A percentile compares a stretch with the other conserved stretches of the same genome.
These are phyloP conservation scores for Chauna torquata DNA, from an alignment of 2,113 vertebrate species.

Conservation along the genomic window DNA sequence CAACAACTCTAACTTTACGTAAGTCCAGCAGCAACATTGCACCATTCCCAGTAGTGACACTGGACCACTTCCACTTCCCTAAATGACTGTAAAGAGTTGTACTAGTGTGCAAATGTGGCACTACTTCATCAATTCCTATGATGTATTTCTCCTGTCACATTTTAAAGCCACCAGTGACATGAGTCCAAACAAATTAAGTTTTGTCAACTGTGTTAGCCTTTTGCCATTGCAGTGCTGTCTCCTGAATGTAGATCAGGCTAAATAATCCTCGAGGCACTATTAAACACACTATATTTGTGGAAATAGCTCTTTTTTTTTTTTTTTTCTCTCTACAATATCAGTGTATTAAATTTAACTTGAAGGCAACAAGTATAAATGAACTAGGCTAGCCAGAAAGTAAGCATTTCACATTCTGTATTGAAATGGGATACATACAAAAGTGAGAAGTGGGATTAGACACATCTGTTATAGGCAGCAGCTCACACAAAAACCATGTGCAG, in stretches of 20 bases:
- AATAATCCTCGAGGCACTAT: constrained; percentile 9
- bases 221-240: constrained; percentile 1
- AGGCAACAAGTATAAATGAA: neutral
- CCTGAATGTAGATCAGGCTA: constrained; percentile 30
- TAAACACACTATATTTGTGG: constrained; percentile 5
- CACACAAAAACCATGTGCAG: neutral
- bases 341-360: neutral
- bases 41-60: neutral
- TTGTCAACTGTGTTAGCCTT: constrained; percentile 32
- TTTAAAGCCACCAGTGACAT: constrained; percentile 41
- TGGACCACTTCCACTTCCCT: neutral
- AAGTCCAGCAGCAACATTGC: neutral
- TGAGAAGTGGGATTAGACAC: neutral
- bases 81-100: neutral
- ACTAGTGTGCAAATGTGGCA: neutral
- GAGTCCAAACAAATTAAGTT: constrained; percentile 63
- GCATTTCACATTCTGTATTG: neutral
- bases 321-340: neutral
- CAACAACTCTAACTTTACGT: neutral
- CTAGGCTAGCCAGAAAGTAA: neutral
- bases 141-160: constrained; percentile 19
- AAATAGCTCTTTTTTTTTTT: constrained; percentile 17
- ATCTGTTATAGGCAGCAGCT: constrained; percentile 15
- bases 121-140: neutral
- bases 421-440: neutral